Percentiles rank a stretch among this genome's conserved stretches.
phyloP scores from a whole-genome alignment of 1,140 invertebrate genomes.

The Cepaea nemoralis region DNA sequence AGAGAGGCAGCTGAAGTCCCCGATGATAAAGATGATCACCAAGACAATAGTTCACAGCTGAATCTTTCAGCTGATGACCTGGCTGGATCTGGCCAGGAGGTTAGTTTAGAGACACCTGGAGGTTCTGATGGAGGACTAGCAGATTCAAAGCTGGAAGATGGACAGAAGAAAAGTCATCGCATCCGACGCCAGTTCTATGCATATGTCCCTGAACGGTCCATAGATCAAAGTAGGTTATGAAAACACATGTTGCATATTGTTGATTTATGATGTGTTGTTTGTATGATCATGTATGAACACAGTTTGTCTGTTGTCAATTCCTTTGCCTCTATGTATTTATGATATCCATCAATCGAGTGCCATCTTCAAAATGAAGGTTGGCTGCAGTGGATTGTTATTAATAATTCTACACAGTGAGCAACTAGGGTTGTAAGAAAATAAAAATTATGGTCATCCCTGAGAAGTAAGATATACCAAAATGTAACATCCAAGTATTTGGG shows the following conservation, averaged over 20 bases:
- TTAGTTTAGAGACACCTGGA: not conserved
- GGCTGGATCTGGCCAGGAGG: not conserved
- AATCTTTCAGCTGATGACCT: not conserved
- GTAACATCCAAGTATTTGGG: too few species aligned
- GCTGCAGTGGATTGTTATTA: too few species aligned
- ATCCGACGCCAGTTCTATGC: conserved; percentile 43
- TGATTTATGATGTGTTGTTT: too few species aligned
- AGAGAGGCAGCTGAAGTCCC: not conserved
- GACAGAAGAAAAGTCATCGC: conserved; percentile 32
- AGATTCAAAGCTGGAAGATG: conserved; percentile 25
- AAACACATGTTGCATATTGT: not conserved
- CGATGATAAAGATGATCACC: not conserved
- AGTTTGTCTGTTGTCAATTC: too few species aligned
- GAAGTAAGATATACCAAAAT: too few species aligned
- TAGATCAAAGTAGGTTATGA: conserved; percentile 42
- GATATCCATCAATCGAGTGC: too few species aligned
- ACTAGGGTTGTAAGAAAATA: too few species aligned
- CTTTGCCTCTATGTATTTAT: too few species aligned
- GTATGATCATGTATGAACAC: too few species aligned
- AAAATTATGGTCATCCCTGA: too few species aligned
- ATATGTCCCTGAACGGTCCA: conserved; percentile 46
- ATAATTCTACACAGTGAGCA: too few species aligned
- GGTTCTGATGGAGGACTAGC: not conserved
- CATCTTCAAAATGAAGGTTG: too few species aligned
- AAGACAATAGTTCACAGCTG: not conserved